These are phyloP conservation scores for Myotis planiceps DNA, from an alignment of 2,797 vertebrate species.

Conservation along the genomic window DNA sequence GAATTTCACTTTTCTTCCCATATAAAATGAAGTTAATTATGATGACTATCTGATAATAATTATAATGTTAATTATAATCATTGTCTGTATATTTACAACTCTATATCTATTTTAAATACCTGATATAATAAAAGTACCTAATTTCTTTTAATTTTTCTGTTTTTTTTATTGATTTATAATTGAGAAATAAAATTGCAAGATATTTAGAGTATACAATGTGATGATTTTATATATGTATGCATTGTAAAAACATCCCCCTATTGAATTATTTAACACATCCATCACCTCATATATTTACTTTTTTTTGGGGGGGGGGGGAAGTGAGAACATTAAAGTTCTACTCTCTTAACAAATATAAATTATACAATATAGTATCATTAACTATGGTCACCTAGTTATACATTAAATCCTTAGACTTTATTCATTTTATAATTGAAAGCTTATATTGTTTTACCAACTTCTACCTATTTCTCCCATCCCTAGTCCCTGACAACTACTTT, in stretches of 20 bases:
- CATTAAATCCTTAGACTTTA: background rate
- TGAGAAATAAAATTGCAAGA: background rate
- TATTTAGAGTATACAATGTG: background rate
- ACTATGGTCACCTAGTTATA: background rate
- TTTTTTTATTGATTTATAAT: background rate
- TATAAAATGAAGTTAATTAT: background rate
- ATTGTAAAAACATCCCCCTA: background rate
- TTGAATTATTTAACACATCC: background rate
- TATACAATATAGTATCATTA: background rate
- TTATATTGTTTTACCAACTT: background rate
- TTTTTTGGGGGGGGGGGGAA: background rate
- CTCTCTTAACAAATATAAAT: background rate
- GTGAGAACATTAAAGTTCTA: background rate
- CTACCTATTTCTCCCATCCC: background rate
- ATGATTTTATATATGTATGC: background rate
- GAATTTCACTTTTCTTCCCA: constrained; percentile 25
- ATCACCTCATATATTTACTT: background rate
- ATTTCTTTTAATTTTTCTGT: constrained; percentile 23
- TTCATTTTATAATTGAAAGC: background rate
- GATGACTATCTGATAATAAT: background rate
- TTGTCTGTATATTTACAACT: background rate
- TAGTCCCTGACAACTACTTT: background rate
- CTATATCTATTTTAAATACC: background rate
- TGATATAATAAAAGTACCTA: background rate
- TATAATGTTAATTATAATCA: background rate